Conservation (phyloP, 2,113 vertebrate genomes). For the Festucalex cinctus region DNA sequence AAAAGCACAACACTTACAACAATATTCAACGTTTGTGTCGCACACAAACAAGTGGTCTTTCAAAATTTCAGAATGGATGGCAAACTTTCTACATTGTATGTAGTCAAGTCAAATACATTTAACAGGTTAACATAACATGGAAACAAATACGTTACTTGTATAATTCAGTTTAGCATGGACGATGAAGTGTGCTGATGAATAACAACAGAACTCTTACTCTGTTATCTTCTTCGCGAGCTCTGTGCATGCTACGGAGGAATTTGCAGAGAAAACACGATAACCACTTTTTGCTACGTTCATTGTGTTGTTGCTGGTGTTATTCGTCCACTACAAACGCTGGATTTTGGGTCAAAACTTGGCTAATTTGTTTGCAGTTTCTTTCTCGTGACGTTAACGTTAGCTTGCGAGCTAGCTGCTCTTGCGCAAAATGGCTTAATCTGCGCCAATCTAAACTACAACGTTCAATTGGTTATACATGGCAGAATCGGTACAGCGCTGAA, state of each 20-base stretch:
- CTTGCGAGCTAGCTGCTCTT: slow-evolving; percentile 3
- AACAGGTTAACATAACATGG: neutral
- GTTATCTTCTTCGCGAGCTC: slow-evolving; percentile 93
- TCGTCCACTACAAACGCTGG: neutral
- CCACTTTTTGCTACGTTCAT: slow-evolving; percentile 94
- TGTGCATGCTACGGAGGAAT: slow-evolving; percentile 90
- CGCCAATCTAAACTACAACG: neutral
- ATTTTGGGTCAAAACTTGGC: neutral
- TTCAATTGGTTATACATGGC: neutral
- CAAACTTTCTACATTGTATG: neutral
- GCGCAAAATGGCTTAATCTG: slow-evolving; percentile 1
- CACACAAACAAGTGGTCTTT: slow-evolving; percentile 1
- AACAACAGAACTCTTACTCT: slow-evolving; percentile 72
- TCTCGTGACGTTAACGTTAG: slow-evolving; percentile 21
- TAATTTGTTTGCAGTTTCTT: neutral
- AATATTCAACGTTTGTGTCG: neutral
- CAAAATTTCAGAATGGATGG: neutral
- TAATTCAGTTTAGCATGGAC: neutral
- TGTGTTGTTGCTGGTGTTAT: slow-evolving; percentile 26
- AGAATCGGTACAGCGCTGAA: neutral
- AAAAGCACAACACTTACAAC: slow-evolving; percentile 10
- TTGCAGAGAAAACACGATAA: slow-evolving; percentile 92
- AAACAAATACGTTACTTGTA: neutral
- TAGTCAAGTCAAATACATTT: neutral
- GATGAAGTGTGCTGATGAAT: neutral